These are phyloP conservation scores for Macropis europaea DNA, from an alignment of 2,888 invertebrate genomes.

Conservation along the genomic window DNA sequence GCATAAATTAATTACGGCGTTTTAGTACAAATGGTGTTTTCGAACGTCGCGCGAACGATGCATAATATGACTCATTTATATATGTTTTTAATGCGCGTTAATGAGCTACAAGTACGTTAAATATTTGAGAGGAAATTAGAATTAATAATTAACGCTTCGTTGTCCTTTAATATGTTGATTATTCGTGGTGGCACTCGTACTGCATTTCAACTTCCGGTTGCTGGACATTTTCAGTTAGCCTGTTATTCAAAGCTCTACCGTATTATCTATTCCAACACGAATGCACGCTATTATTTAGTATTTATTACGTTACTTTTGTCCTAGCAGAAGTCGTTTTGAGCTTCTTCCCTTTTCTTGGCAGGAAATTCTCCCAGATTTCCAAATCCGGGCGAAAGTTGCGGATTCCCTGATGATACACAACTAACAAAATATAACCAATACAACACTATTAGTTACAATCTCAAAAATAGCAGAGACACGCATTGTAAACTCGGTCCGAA, in stretches of 20 bases:
- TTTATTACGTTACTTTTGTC: not conserved
- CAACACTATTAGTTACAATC: no score
- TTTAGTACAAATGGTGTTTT: conserved; percentile 42
- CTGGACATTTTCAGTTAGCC: not conserved
- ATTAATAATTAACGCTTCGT: conserved; percentile 47
- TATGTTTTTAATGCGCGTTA: conserved; percentile 47
- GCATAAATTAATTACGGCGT: conserved; percentile 49
- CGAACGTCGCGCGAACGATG: conserved; percentile 31
- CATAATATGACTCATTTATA: conserved; percentile 32
- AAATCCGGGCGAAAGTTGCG: no score
- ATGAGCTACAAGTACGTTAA: conserved; percentile 48
- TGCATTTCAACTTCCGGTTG: conserved; percentile 9
- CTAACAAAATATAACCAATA: no score
- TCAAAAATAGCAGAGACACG: no score
- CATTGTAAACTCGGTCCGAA: no score
- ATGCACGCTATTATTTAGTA: not conserved
- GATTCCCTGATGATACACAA: no score
- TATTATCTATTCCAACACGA: not conserved
- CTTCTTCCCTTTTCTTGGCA: no score
- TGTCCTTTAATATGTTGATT: conserved; percentile 44
- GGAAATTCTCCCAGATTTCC: no score
- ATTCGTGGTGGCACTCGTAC: conserved; percentile 11
- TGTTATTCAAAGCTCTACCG: not conserved
- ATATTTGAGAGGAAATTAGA: conserved; percentile 50
- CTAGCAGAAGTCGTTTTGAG: no score